A percentile compares a stretch with the other conserved stretches of the same genome.
Conservation (phyloP, 2,113 vertebrate genomes). For the Coptodon bakossiorum region DNA sequence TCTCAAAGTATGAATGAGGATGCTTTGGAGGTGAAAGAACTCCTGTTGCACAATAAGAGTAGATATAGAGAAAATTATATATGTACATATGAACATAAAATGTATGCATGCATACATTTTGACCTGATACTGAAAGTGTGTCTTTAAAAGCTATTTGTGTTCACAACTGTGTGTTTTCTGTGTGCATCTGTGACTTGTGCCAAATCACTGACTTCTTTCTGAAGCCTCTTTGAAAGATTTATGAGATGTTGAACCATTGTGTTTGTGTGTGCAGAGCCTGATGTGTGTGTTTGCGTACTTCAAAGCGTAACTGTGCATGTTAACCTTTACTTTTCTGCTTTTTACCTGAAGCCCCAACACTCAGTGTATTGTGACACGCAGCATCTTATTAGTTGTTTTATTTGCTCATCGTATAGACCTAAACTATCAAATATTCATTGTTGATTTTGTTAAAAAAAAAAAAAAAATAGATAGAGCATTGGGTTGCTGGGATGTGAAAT, state of each 20-base stretch:
- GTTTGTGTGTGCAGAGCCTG: constrained; percentile 56
- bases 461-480: background rate
- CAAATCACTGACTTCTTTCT: constrained; percentile 88
- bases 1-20: constrained; percentile 81
- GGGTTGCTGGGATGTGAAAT: background rate
- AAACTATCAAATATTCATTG: background rate
- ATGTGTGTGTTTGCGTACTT: constrained; percentile 26
- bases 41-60: constrained; percentile 72
- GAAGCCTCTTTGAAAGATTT: constrained; percentile 94
- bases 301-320: constrained; percentile 49
- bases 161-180: background rate
- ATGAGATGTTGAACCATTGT: constrained; percentile 85
- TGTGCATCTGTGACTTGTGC: constrained; percentile 67
- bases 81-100: background rate
- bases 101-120: background rate
- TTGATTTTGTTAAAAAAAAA: background rate
- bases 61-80: background rate
- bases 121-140: background rate
- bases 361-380: background rate
- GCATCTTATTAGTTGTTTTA: constrained; percentile 2
- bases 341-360: background rate
- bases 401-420: constrained; percentile 55
- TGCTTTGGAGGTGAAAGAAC: constrained; percentile 81
- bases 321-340: constrained; percentile 43
- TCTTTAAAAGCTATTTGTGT: constrained; percentile 5